phyloP scores from a whole-genome alignment of 37 sponge, comb jelly and placozoan species.

The Beroe ovata region DNA sequence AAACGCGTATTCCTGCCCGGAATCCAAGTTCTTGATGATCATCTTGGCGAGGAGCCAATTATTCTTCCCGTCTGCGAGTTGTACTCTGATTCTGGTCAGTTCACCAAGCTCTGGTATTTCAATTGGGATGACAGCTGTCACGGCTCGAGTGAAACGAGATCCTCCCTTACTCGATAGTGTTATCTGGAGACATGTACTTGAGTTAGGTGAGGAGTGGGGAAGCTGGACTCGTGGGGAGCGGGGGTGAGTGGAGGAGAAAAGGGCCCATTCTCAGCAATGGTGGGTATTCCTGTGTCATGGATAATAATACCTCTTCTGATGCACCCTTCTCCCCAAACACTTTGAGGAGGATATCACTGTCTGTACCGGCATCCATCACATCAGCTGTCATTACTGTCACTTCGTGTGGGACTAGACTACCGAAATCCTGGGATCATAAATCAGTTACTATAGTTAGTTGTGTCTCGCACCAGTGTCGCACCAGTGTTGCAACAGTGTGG shows the following conservation, averaged over 20 bases:
- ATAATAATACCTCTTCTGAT: too few species aligned
- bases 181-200: conserved; percentile 32
- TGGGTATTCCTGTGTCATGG: too few species aligned
- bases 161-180: conserved; percentile 27
- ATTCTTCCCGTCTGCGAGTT: not conserved
- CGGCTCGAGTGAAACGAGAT: conserved; percentile 2
- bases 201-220: too few species aligned
- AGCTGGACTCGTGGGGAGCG: too few species aligned
- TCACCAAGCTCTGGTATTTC: conserved; percentile 45
- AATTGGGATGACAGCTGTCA: conserved; percentile 23
- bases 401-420: conserved; percentile 9
- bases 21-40: conserved; percentile 5
- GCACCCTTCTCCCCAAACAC: conserved; percentile 56
- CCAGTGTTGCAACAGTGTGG: too few species aligned
- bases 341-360: conserved; percentile 31
- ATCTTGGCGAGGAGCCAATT: conserved; percentile 46
- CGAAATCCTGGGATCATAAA: conserved; percentile 6
- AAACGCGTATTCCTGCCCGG: not conserved
- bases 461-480: too few species aligned
- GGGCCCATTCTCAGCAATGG: too few species aligned
- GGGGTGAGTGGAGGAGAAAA: too few species aligned
- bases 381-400: conserved; percentile 54
- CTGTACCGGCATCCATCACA: conserved; percentile 58
- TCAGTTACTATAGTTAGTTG: too few species aligned
- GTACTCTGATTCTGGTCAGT: not conserved